Base-by-base conservation (phyloP, 2,113 vertebrate species). In the Excalfactoria chinensis region DNA sequence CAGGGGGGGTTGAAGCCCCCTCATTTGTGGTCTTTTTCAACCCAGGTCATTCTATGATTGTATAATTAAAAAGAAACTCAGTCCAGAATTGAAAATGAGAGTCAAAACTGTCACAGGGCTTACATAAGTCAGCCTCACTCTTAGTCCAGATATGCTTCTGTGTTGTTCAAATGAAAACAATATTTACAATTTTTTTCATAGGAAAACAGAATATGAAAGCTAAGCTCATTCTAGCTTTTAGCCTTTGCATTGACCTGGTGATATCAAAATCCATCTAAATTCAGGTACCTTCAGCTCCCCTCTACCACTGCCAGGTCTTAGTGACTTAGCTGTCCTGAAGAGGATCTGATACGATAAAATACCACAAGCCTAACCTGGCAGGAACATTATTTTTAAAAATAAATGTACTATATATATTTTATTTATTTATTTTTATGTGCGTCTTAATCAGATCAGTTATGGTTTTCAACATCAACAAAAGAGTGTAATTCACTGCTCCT, bases 371-470 rank as follows among this genome's bases (percentile, higher is more conserved):
- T n/a, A 74, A 56, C 4, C 2, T 56, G 71, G 60, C 46, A 17
- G 30, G 34, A 41, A 41, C 41, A 13, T 41, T 41, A 13, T 41
- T 41, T 41, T 14, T 40, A n/a, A n/a, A n/a, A n/a, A n/a, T n/a
- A n/a, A n/a, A n/a, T n/a, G n/a, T 58, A 18, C 2, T 49, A 19
- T 11, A 4, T 16, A 34, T n/a, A n/a, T n/a, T 55, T 1, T n/a
- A 6, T 11, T 14, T 25, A 7, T 49, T 41, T 41, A 12, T 41
- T 41, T 11, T 13, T 25, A 12, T 49, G 23, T 51, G 49, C 22
- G 51, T 72, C 60, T 66, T 37, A 69, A 56, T 75, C 49, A 13
- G 51, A 56, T 49, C 19, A 13, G 9, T 74, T 81, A 55, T 9
- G 41, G 19, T 44, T 78, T 55, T 66, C 22, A 62, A 3, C 28